Conservation (phyloP, 2,113 vertebrate genomes). For the Bubo bubo region DNA sequence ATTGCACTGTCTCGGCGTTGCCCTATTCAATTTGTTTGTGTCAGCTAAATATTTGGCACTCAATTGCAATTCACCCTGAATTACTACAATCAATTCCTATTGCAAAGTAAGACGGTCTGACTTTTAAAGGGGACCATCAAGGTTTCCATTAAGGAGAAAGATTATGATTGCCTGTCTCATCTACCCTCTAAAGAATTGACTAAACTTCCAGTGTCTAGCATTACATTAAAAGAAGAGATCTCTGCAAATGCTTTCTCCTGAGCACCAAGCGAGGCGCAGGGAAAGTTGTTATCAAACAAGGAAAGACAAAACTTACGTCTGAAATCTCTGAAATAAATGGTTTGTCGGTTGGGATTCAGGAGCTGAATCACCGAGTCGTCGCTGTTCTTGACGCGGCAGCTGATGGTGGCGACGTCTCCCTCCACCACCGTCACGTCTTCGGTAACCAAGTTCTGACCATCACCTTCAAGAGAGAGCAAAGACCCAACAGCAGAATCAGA, state of each 20-base stretch:
- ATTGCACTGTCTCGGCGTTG: background rate
- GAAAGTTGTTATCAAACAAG: background rate
- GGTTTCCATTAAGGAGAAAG: constrained; percentile 85
- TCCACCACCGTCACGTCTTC: constrained; percentile 86
- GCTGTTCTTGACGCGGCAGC: constrained; percentile 88
- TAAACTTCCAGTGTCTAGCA: constrained; percentile 12
- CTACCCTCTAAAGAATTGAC: constrained; percentile 45
- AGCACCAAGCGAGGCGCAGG: background rate
- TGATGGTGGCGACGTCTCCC: constrained; percentile 84
- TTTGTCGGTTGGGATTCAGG: constrained; percentile 96
- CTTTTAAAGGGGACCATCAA: constrained; percentile 80
- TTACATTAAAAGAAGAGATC: background rate
- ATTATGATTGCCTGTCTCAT: constrained; percentile 78
- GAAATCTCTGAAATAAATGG: constrained; percentile 92
- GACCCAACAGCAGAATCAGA: fast-evolving
- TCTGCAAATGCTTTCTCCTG: background rate
- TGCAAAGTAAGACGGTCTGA: constrained; percentile 78
- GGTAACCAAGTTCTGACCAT: constrained; percentile 92
- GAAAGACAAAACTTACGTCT: constrained; percentile 85
- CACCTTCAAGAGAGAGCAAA: constrained; percentile 59
- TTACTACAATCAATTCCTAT: constrained; percentile 88
- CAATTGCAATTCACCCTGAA: constrained; percentile 81
- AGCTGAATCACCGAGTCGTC: constrained; percentile 98
- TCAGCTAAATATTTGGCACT: constrained; percentile 72
- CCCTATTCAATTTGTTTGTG: constrained; percentile 77